Evolutionary conservation across 2,888 invertebrate genomes (phyloP).

Genomic region (Stenchaetothrips biformis): DNA sequence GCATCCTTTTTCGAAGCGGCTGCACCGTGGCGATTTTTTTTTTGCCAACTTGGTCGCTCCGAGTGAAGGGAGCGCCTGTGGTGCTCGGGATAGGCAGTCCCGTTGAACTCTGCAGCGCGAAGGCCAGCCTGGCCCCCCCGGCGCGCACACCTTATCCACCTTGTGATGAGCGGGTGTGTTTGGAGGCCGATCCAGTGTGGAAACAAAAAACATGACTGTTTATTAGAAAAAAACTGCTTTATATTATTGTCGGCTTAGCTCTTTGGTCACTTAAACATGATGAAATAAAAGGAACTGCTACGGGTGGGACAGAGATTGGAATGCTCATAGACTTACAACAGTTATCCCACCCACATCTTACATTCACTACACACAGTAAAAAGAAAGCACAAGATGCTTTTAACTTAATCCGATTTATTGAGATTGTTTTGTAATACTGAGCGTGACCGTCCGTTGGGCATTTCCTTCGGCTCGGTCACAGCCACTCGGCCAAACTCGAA

Average conservation of each 20-base stretch:
- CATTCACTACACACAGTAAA: conserved; percentile 18
- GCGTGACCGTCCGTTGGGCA: not conserved
- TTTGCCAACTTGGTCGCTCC: too few relatives aligned
- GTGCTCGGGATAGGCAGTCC: too few relatives aligned
- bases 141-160: too few relatives aligned
- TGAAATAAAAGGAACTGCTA: conserved; percentile 23
- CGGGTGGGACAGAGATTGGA: conserved; percentile 20
- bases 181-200: not conserved
- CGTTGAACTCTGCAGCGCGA: too few relatives aligned
- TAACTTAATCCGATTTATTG: conserved; percentile 17
- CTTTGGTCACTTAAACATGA: conserved; percentile 21
- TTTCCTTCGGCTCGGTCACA: not conserved
- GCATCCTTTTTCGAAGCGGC: too few relatives aligned
- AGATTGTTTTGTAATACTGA: conserved; percentile 25
- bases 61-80: too few relatives aligned
- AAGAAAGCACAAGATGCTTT: conserved; percentile 17
- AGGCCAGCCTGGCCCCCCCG: too few relatives aligned
- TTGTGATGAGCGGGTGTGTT: not conserved
- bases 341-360: conserved; percentile 14
- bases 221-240: conserved; percentile 18
- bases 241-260: conserved; percentile 25
- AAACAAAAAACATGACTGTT: conserved; percentile 16
- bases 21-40: too few relatives aligned
- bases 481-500: not conserved
- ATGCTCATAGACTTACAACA: conserved; percentile 22